Conservation (phyloP, 2,113 vertebrate species). For the Leptosomus discolor region DNA sequence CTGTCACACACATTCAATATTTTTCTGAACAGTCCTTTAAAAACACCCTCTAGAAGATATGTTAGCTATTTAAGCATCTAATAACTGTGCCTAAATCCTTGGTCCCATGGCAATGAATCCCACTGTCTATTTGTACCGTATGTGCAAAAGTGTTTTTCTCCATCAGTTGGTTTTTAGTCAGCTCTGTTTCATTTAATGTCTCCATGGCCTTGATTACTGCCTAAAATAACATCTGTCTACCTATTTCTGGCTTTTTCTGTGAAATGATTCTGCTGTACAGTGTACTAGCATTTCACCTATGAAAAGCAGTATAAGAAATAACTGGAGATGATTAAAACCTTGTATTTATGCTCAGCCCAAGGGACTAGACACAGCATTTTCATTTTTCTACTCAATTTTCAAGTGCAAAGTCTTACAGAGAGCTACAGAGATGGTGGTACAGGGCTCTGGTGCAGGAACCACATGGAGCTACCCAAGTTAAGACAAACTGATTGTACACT, state of each 20-base stretch:
- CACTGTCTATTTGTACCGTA: not conserved
- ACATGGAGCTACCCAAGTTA: accelerated
- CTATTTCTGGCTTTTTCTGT: not conserved
- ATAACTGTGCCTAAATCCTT: not conserved
- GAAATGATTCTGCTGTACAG: not conserved
- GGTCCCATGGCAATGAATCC: not conserved
- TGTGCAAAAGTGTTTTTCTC: not conserved
- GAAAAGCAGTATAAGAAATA: not conserved
- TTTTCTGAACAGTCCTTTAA: not conserved
- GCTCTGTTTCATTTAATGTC: not conserved
- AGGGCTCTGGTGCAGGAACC: not conserved
- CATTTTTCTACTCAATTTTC: not conserved
- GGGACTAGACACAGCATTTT: accelerated
- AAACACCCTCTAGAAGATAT: not conserved
- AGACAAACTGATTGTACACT: not conserved
- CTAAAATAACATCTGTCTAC: not conserved
- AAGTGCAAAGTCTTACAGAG: accelerated
- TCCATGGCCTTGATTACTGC: not conserved
- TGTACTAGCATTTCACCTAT: not conserved
- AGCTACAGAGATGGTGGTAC: accelerated
- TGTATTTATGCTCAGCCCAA: not conserved
- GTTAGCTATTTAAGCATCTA: not conserved
- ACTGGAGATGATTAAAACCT: not conserved
- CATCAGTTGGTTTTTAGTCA: not conserved
- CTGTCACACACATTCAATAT: not conserved